phyloP scores from a whole-genome alignment of 1,140 invertebrate genomes.

The Aphelenchoides besseyi region DNA sequence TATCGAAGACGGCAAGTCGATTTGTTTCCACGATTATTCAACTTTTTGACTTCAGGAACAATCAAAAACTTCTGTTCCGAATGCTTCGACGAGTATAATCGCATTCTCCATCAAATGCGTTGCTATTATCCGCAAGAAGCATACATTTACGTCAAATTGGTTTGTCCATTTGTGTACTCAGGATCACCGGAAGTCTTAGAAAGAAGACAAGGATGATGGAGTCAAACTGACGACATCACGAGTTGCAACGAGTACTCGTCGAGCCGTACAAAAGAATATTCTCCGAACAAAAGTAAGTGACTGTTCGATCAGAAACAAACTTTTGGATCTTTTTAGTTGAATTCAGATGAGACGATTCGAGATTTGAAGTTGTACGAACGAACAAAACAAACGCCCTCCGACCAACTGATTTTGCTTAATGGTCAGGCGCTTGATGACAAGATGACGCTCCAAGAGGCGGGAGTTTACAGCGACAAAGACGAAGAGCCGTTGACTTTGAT shows the following conservation, averaged over 20 bases:
- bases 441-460: slow-evolving; percentile 27
- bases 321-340: slow-evolving; percentile 33
- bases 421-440: slow-evolving; percentile 31
- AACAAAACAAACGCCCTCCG: slow-evolving; percentile 37
- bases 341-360: slow-evolving; percentile 27
- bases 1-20: slow-evolving; percentile 26
- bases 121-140: slow-evolving; percentile 37
- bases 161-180: not conserved
- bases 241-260: slow-evolving; percentile 23
- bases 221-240: not conserved
- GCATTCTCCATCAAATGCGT: not conserved
- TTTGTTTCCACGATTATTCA: not conserved
- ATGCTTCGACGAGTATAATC: slow-evolving; percentile 1
- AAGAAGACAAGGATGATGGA: slow-evolving; percentile 36
- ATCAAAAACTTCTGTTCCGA: slow-evolving; percentile 10
- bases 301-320: not conserved
- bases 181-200: slow-evolving; percentile 6
- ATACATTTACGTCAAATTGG: slow-evolving; percentile 38
- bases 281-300: slow-evolving; percentile 36
- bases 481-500: slow-evolving; percentile 42
- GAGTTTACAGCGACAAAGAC: slow-evolving; percentile 22
- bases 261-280: slow-evolving; percentile 25
- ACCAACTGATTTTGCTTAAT: slow-evolving; percentile 41
- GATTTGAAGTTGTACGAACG: slow-evolving; percentile 39
- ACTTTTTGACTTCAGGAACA: not conserved